Base-by-base conservation (phyloP, 2,888 invertebrate species). In the Osmoderma eremita region DNA sequence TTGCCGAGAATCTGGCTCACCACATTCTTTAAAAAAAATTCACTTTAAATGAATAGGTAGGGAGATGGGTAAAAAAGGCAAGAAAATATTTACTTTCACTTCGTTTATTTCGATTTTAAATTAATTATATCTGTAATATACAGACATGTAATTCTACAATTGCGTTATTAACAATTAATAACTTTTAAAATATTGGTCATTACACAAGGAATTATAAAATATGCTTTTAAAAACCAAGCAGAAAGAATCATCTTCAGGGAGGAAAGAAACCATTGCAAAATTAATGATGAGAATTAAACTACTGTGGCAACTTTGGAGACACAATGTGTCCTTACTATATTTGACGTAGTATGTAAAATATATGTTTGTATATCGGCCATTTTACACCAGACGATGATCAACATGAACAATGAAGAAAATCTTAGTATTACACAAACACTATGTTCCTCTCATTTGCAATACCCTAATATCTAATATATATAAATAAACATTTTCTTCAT, bases 71-170 rank as follows among this genome's bases (percentile, higher is more conserved):
- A 42, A 45, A 54, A 6, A 65, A 65, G 36, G 24, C 15, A 18
- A 67, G 42, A 18, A 15, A 63, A 17, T 64, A 49, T 62, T 45
- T 48, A 10, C 5, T 10, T 30, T 30, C 30, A 30, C 10, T 30
- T 54, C 39, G 51, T 53, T 67, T 67, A 56, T 39, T 65, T 62
- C 62, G 8, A 41, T 67, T 67, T 70, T 72, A 73, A 73, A 77
- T 76, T 75, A 76, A 78, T 78, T 71, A 77, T 77, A 78, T 78
- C 80, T 80, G 80, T 80, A 80, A 80, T 80, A 79, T 80, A 80
- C 80, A 80, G 80, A 80, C 72, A 73, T n/a, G n/a, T n/a, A n/a
- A n/a, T 48, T 63, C 76, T 79, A 77, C 75, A 77, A 71, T 70
- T 69, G 73, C 74, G 73, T 73, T 74, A 74, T 73, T 72, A 71